These are phyloP conservation scores for Hypomesus transpacificus DNA, from an alignment of 2,113 vertebrate species.

Conservation along the genomic window DNA sequence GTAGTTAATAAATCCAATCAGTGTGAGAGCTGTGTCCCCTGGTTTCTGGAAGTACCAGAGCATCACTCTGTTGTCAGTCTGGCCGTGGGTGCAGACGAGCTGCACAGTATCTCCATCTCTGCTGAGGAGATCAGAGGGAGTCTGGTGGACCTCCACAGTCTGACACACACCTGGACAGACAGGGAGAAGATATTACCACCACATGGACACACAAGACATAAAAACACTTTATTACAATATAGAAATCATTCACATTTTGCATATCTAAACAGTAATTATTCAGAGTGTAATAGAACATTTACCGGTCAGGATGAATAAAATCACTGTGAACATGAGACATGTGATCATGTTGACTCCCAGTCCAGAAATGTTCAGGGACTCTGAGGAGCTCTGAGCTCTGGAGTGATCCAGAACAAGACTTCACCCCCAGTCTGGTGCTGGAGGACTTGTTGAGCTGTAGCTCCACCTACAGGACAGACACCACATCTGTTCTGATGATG, in stretches of 20 bases:
- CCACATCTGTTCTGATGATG: too few relatives aligned
- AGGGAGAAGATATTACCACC: neutral
- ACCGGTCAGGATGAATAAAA: conserved; percentile 27
- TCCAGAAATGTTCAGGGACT: neutral
- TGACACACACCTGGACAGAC: neutral
- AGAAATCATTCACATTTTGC: neutral
- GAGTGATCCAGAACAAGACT: neutral
- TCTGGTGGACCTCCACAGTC: neutral
- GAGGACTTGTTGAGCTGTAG: too few relatives aligned
- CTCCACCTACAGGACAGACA: too few relatives aligned
- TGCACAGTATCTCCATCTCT: neutral
- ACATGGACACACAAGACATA: neutral
- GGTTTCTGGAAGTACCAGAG: conserved; percentile 49
- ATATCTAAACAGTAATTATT: neutral
- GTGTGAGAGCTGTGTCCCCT: conserved; percentile 3
- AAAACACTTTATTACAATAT: neutral
- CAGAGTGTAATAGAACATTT: neutral
- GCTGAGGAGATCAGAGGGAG: conserved; percentile 12
- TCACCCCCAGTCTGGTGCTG: too few relatives aligned
- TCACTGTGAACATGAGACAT: neutral
- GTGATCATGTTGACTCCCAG: neutral
- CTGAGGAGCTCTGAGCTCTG: neutral
- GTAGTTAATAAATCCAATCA: conserved; percentile 39
- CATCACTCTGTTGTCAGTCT: conserved; percentile 30
- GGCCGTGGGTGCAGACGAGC: too few relatives aligned